Percentiles rank a stretch among this genome's conserved stretches.
phyloP scores from a whole-genome alignment of 2,888 invertebrate species.

The Embidobia sp. region DNA sequence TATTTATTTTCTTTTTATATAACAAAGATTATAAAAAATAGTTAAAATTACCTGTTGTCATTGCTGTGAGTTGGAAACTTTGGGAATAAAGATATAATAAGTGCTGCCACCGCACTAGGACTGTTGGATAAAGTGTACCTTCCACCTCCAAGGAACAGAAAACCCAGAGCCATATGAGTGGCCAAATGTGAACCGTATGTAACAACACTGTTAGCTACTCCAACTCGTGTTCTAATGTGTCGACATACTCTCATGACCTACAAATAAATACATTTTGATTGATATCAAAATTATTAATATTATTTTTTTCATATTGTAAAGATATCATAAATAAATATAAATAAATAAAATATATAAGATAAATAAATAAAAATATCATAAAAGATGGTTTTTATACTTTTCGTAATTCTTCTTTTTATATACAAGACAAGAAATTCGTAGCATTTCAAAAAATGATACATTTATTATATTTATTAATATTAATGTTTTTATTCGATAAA shows the following conservation, averaged over 20 bases:
- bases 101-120: slow-evolving; percentile 92
- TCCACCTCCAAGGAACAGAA: slow-evolving; percentile 96
- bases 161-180: slow-evolving; percentile 96
- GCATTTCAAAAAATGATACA: neutral
- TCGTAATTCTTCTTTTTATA: too few species aligned
- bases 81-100: slow-evolving; percentile 97
- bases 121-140: slow-evolving; percentile 92
- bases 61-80: slow-evolving; percentile 98
- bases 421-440: neutral
- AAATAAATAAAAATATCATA: too few species aligned
- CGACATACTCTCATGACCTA: slow-evolving; percentile 91
- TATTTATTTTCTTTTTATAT: slow-evolving; percentile 6
- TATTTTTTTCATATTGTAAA: too few species aligned
- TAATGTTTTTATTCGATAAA: neutral
- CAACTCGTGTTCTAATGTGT: slow-evolving; percentile 91
- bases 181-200: slow-evolving; percentile 97
- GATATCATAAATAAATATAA: too few species aligned
- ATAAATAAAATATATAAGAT: too few species aligned
- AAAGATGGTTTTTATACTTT: too few species aligned
- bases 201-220: slow-evolving; percentile 86
- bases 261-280: too few species aligned
- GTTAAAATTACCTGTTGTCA: slow-evolving; percentile 90
- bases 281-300: too few species aligned
- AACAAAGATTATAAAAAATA: too few species aligned
- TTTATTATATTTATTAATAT: too few species aligned